A percentile compares a stretch with the other conserved stretches of the same genome.
phyloP scores from a whole-genome alignment of 2,113 vertebrate species.

The Paedocypris sp. region DNA sequence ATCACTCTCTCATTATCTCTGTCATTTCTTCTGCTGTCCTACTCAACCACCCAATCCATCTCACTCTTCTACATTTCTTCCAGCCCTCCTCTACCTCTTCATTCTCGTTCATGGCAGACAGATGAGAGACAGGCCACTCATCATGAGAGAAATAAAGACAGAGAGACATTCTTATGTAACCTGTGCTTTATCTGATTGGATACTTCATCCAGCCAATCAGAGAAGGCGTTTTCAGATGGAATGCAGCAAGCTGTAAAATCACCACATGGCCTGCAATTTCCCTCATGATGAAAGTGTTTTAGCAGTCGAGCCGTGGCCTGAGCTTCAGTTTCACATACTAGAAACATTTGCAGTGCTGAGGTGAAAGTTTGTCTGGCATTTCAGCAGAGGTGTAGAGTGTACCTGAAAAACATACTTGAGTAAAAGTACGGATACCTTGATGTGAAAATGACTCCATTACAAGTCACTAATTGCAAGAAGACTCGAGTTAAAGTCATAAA shows the following conservation, averaged over 20 bases:
- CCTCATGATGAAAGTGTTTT: neutral
- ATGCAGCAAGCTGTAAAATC: neutral
- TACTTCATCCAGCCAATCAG: neutral
- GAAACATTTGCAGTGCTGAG: too few relatives aligned
- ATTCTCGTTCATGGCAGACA: conserved; percentile 19
- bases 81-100: conserved; percentile 1
- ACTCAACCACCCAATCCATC: conserved; percentile 3
- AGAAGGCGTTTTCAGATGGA: neutral
- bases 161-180: neutral
- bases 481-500: too few relatives aligned
- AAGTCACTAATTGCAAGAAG: too few relatives aligned
- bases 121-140: neutral
- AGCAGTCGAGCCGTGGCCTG: neutral
- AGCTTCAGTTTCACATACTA: too few relatives aligned
- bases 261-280: neutral
- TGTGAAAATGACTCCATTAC: too few relatives aligned
- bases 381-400: too few relatives aligned
- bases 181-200: neutral
- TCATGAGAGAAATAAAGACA: neutral
- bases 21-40: neutral
- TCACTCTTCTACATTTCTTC: conserved; percentile 6
- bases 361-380: too few relatives aligned
- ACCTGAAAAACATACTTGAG: too few relatives aligned
- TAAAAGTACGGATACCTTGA: too few relatives aligned
- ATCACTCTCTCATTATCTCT: neutral